Evolutionary conservation across 2,888 invertebrate genomes (phyloP), one percentile per base, ranked within the genome.

Genomic region (Acanthopleura granulata): DNA sequence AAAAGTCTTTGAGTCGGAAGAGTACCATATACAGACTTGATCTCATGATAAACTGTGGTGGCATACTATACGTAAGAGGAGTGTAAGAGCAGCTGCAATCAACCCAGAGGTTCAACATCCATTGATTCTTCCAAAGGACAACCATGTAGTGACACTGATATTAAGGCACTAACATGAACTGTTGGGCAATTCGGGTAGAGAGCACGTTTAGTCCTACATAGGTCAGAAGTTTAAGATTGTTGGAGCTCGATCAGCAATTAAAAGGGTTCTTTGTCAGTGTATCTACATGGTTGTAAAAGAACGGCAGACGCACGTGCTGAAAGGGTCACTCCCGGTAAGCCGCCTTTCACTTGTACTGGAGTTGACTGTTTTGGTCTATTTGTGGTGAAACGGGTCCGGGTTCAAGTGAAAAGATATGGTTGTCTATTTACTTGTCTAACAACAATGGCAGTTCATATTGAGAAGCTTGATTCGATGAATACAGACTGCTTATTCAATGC

Each of bases 361-460:
- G 12, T 75, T 49, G 76, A 76, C 30, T 75, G 30, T 25, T 75
- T 75, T 72, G 74, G 76, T 11, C 74, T 74, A 16, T 72, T 76
- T 25, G 16, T 49, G 15, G 74, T 76, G 4, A 50, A 61, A 29
- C 14, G 62, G 18, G 72, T 9, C n/a, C 22, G 74, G 3, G 49
- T 25, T 12, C 4, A n/a, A 27, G 74, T 71, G 22, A 76, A 76
- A 51, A 69, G 76, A 49, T 76, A 71, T 51, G 76, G 76, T 14
- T 75, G 74, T 75, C 12, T n/a, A n/a, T 76, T 76, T 30, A 76
- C 74, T 4, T 76, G 76, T 29, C 49, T 76, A 49, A 27, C 72
- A 25, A 51, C 57, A 6, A 22, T 75, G 25, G 72, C 77, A 22
- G 40, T 76, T 18, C 75, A 77, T 49, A 25, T 76, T 50, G 75